Conservation (phyloP, 2,113 vertebrate species). For the Chloropsis cyanopogon region DNA sequence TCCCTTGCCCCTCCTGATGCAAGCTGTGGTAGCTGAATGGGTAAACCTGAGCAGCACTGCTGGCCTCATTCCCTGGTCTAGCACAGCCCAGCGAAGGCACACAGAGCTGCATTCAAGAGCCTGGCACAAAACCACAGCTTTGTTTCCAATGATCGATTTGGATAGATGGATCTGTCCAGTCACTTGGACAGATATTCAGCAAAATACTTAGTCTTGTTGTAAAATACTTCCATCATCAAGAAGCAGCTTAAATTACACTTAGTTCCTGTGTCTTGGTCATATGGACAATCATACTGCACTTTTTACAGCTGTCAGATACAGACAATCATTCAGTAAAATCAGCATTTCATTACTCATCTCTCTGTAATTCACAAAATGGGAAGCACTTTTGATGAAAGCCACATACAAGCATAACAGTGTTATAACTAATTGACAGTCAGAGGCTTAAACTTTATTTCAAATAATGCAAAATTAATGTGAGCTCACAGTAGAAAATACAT, state of each 20-base stretch:
- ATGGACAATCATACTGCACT: background rate
- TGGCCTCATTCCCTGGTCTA: rapidly evolving
- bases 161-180: too few relatives aligned
- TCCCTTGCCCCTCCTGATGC: background rate
- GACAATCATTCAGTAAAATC: background rate
- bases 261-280: rapidly evolving
- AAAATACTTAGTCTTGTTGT: background rate
- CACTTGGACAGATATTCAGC: background rate
- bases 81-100: background rate
- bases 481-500: background rate
- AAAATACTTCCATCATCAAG: background rate
- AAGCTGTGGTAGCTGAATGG: background rate
- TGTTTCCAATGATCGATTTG: background rate
- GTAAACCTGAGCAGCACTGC: background rate
- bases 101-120: background rate
- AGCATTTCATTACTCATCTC: background rate
- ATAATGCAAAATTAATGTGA: background rate
- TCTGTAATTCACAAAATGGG: background rate
- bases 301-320: background rate
- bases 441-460: background rate
- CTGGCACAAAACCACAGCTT: background rate
- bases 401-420: rapidly evolving
- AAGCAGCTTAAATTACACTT: background rate
- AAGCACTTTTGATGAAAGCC: background rate
- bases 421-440: background rate